phyloP scores from a whole-genome alignment of 2,113 vertebrate species.

The Dolichallabes microphthalmus region DNA sequence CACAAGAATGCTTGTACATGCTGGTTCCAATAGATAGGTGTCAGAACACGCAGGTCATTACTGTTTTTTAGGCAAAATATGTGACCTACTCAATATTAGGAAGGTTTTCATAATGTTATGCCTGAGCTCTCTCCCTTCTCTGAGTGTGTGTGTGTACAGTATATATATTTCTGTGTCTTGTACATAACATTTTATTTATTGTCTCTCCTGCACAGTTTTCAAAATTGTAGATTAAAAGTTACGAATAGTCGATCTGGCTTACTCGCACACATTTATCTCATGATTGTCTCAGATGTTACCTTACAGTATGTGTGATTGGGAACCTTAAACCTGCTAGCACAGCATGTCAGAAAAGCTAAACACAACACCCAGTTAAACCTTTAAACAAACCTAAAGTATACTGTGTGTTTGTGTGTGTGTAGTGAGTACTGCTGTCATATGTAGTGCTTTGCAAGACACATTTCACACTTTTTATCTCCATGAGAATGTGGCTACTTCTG shows the following conservation, averaged over 20 bases:
- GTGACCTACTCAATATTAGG: no score
- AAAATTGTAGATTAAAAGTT: not conserved
- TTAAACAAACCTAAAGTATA: not conserved
- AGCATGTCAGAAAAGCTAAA: not conserved
- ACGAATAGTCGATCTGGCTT: not conserved
- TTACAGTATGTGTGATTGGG: not conserved
- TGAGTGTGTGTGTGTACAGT: no score
- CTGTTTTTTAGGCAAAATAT: no score
- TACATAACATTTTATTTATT: not conserved
- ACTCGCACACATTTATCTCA: not conserved
- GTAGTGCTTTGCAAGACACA: not conserved
- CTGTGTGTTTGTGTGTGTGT: not conserved
- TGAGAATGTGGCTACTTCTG: not conserved
- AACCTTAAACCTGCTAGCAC: not conserved
- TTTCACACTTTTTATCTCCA: not conserved
- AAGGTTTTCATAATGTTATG: no score
- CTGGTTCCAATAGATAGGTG: no score
- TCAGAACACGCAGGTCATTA: no score
- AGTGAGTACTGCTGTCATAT: not conserved
- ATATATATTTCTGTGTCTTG: not conserved
- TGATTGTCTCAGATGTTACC: not conserved
- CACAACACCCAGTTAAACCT: not conserved
- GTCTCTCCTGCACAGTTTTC: not conserved
- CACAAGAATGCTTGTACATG: no score
- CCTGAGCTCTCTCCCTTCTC: no score